Evolutionary conservation across 2,797 vertebrate species (phyloP), one percentile per base, ranked within the genome.

Genomic region (Eurystomus glaucurus): DNA sequence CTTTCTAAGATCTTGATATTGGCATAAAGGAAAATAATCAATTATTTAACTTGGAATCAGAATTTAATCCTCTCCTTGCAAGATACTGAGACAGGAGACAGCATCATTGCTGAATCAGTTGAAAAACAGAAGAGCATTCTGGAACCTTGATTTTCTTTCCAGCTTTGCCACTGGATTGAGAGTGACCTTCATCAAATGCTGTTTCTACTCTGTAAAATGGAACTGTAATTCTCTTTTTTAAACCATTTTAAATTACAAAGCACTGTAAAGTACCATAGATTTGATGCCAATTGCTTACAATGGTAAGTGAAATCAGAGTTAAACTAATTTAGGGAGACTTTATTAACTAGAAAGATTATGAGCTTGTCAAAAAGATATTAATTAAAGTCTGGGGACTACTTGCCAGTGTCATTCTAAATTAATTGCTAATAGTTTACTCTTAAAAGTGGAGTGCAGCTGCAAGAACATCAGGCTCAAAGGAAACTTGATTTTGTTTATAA

Each of bases 361-460:
- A 92, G 91, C 90, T 94, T 94, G 94, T 97, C 88, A 96, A 93
- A 95, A 82, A 94, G 54, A 85, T 96, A 97, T 95, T 96, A 95
- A 97, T 95, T 97, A 88, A 95, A 95, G 85, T 76, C 90, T 96
- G 83, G 85, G 85, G 88, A 94, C 92, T 97, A 91, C 88, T 96
- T 96, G 91, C 91, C 90, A 86, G 66, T 96, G 93, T 96, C 85
- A 85, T 88, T 94, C 90, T 94, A 95, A 95, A 97, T 95, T 95
- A 96, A 97, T 97, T 92, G 92, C 85, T 96, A 90, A 91, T 94
- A 82, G 76, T 79, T 86, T 97, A 69, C 72, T 95, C 91, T 96
- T 93, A 86, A 90, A 96, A 96, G 90, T 92, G 90, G 88, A 97
- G 80, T 88, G 91, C 96, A 97, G 96, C 95, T 97, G 95, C 85